phyloP scores from a whole-genome alignment of 1,140 invertebrate genomes.

The Paramacrobiotus metropolitanus region DNA sequence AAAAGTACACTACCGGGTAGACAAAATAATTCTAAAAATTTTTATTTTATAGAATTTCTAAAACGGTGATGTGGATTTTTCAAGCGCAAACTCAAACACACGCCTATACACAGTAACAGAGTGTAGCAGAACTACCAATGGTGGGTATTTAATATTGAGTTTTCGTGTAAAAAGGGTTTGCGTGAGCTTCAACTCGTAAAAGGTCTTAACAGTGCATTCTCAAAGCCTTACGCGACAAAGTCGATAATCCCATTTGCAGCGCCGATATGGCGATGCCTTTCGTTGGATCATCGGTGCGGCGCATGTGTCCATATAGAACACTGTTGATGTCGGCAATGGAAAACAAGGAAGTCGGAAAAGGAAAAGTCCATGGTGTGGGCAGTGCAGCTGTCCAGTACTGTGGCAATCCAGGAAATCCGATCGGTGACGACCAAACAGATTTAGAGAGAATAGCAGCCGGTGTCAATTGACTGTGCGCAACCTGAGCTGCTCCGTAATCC shows the following conservation, averaged over 20 bases:
- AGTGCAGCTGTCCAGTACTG: not conserved
- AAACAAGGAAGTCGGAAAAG: not conserved
- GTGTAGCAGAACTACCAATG: not conserved
- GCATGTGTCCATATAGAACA: not conserved
- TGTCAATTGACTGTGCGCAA: too few relatives aligned
- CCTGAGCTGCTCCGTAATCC: too few relatives aligned
- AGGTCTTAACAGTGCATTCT: not conserved
- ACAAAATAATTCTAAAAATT: too few relatives aligned
- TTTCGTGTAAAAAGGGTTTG: not conserved
- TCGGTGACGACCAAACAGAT: not conserved
- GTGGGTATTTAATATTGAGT: not conserved
- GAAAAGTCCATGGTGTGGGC: not conserved
- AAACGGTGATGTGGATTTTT: too few relatives aligned
- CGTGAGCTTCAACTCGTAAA: not conserved
- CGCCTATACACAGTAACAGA: not conserved
- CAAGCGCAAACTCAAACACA: not conserved
- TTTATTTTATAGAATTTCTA: too few relatives aligned
- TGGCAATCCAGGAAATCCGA: not conserved
- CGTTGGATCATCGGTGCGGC: not conserved
- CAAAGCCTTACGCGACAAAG: too few relatives aligned
- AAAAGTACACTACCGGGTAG: not conserved
- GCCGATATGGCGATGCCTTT: not conserved
- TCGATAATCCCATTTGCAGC: not conserved
- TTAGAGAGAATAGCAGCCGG: not conserved
- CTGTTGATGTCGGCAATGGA: not conserved